These are phyloP conservation scores for Oenanthe oenanthe DNA, from an alignment of 2,113 vertebrate species.

Conservation along the genomic window DNA sequence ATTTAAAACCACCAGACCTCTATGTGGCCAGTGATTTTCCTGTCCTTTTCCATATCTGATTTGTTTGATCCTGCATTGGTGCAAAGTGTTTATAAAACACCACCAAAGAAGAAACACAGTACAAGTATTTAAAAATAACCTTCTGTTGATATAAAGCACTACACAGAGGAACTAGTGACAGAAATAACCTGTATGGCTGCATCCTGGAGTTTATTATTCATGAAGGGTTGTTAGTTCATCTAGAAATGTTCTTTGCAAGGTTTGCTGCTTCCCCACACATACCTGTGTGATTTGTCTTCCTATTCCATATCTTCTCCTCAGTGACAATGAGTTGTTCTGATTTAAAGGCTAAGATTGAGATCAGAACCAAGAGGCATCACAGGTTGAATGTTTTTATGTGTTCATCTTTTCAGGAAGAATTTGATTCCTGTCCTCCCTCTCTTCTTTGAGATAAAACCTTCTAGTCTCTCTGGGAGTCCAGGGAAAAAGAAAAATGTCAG, in stretches of 20 bases:
- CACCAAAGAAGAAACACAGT: background rate
- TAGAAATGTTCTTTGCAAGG: background rate
- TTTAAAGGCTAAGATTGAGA: background rate
- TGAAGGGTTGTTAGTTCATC: background rate
- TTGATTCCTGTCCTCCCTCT: background rate
- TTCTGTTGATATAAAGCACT: background rate
- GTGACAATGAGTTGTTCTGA: background rate
- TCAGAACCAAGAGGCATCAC: background rate
- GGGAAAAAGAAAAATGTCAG: constrained; percentile 39
- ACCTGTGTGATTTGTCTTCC: background rate
- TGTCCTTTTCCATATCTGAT: background rate
- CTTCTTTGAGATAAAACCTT: background rate
- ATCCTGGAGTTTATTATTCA: background rate
- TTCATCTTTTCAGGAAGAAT: background rate
- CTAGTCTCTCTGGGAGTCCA: background rate
- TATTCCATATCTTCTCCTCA: background rate
- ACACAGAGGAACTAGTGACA: background rate
- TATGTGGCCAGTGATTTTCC: background rate
- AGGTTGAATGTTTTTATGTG: background rate
- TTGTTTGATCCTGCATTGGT: background rate
- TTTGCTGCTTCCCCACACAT: background rate
- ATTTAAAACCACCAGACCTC: background rate
- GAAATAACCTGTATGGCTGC: background rate
- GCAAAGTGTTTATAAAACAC: background rate
- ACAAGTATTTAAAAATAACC: background rate